These are phyloP conservation scores for Saturnia japonica DNA, from an alignment of 2,888 invertebrate species.

Conservation along the genomic window DNA sequence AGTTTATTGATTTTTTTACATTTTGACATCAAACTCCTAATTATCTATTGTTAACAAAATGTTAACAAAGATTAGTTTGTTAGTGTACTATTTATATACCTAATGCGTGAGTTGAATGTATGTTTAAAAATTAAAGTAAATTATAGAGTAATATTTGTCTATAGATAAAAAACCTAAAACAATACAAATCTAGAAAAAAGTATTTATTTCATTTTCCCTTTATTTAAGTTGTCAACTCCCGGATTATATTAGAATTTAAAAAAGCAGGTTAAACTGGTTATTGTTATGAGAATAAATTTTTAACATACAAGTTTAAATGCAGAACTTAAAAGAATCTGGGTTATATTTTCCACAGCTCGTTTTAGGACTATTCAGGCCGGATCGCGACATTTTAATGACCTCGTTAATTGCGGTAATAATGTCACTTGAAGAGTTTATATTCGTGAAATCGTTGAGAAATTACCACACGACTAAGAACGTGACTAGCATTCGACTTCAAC, in stretches of 20 bases:
- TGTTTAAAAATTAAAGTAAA: too few species aligned
- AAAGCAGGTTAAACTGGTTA: too few species aligned
- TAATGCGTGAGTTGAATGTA: too few species aligned
- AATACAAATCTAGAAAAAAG: too few species aligned
- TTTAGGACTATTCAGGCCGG: constrained; percentile 27
- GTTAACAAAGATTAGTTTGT: background rate
- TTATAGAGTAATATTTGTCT: too few species aligned
- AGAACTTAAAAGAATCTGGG: constrained; percentile 24
- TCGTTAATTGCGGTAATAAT: constrained; percentile 52
- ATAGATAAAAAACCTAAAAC: too few species aligned
- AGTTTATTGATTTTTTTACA: background rate
- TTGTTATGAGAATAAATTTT: too few species aligned
- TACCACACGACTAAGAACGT: constrained; percentile 47
- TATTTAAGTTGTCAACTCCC: too few species aligned
- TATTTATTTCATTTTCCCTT: too few species aligned
- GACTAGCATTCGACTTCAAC: constrained; percentile 47
- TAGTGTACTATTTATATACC: too few species aligned
- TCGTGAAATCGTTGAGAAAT: constrained; percentile 44
- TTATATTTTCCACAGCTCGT: constrained; percentile 29
- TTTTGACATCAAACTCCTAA: background rate
- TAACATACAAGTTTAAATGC: too few species aligned
- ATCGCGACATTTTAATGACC: constrained; percentile 38
- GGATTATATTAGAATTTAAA: too few species aligned
- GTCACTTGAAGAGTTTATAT: constrained; percentile 36
- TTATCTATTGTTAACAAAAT: background rate